Base-by-base conservation (phyloP, 2,113 vertebrate genomes). In the Hepsetus odoe region DNA sequence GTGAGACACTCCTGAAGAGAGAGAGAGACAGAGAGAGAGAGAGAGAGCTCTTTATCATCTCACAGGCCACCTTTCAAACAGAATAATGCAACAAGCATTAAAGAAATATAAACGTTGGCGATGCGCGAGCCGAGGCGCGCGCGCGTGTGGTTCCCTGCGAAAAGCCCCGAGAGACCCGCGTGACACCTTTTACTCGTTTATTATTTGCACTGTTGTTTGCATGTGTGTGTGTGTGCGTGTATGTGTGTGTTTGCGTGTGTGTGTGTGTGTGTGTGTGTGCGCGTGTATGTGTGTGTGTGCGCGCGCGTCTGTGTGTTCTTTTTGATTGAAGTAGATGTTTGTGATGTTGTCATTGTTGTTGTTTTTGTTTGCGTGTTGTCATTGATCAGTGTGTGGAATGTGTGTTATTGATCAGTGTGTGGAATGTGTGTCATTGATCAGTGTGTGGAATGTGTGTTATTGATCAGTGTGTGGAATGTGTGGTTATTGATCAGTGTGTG, bases 1-100 rank as follows among this genome's bases (percentile, higher is more conserved):
- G 10, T 16, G 14, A 18, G 44, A 49, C 13, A 49, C 13, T 3
- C 13, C 3, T 12, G 5, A 11, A 49, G 44, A 18, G 44, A 49
- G 44, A 18, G 44, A 61, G 28, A 4, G 59, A 18, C 14, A 62
- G 13, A 62, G 59, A 33, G 18, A 33, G 30, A 33, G 32, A 12
- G 61, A 20, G 4, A n/a, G 18, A 38, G 22, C 7, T 69, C 69
- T 69, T 73, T 73, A 80, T 80, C 51, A 80, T 77, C 74, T 46
- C 73, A 51, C 38, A 73, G 26, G 11, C 55, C 66, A 66, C 65
- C 33, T 46, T 61, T 76, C 77, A 83, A 74, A 80, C 69, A 35
- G 82, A 83, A 77, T 83, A 80, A 80, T 77, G 75, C 20, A 80
- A 76, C n/a, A 44, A n/a, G 74, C 72, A 75, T 79, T 62, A 72